These are phyloP conservation scores for Coccyzus lansbergi DNA, from an alignment of 2,797 vertebrate genomes.

Conservation along the genomic window DNA sequence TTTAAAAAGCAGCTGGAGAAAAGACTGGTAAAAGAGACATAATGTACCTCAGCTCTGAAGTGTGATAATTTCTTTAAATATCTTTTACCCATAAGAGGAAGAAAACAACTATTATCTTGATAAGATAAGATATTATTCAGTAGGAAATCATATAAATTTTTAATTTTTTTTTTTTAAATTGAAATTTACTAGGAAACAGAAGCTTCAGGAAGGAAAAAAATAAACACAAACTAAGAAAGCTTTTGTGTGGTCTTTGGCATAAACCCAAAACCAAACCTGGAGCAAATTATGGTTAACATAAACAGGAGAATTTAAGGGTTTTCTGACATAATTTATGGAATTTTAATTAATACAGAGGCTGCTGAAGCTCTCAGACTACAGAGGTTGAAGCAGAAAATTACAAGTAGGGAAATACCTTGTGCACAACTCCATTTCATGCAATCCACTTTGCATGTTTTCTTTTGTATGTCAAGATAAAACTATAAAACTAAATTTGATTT, in stretches of 20 bases:
- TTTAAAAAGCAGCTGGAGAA: neutral
- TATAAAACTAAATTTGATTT: neutral
- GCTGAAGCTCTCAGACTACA: conserved; percentile 1
- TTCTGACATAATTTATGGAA: conserved; percentile 41
- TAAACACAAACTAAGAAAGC: no score
- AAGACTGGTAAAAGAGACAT: neutral
- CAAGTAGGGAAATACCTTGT: neutral
- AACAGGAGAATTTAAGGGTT: conserved; percentile 44
- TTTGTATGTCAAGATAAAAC: neutral
- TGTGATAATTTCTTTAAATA: neutral
- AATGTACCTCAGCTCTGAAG: neutral
- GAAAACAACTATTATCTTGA: neutral
- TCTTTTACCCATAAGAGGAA: neutral
- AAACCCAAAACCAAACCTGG: conserved; percentile 49
- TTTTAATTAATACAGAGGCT: conserved; percentile 40
- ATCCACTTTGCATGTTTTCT: neutral
- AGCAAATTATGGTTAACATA: conserved; percentile 48
- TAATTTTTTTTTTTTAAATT: conserved; percentile 28
- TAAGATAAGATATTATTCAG: conserved; percentile 13
- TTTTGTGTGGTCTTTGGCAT: conserved; percentile 56
- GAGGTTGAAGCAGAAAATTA: neutral
- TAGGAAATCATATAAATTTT: conserved; percentile 3
- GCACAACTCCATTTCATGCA: neutral
- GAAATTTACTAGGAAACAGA: conserved; percentile 24
- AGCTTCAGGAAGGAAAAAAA: neutral